Conservation (phyloP, 2,888 invertebrate species). For the Caradrina kadenii region DNA sequence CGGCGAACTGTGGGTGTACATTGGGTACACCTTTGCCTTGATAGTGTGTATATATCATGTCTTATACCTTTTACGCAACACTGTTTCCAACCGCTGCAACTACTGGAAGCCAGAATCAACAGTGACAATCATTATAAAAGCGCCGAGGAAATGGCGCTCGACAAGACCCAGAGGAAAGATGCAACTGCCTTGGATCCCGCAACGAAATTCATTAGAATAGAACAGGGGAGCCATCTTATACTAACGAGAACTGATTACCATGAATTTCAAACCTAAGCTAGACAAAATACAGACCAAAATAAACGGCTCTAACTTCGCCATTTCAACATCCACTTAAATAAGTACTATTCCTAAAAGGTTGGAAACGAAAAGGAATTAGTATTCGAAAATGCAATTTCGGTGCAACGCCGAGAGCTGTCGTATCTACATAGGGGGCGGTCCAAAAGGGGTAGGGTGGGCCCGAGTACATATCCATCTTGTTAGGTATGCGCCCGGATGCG, state of each 20-base stretch:
- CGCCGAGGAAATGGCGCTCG: background rate
- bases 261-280: background rate
- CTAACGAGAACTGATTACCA: background rate
- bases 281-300: constrained; percentile 10
- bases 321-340: constrained; percentile 62
- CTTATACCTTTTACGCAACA: background rate
- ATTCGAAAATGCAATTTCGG: constrained; percentile 89
- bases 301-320: constrained; percentile 37
- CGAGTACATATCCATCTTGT: constrained; percentile 90
- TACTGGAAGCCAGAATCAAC: no score
- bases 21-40: no score
- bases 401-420: constrained; percentile 80
- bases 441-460: constrained; percentile 80
- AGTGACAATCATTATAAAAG: background rate
- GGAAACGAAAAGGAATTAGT: constrained; percentile 84
- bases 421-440: constrained; percentile 82
- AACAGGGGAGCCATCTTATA: background rate
- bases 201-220: background rate
- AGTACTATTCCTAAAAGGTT: constrained; percentile 66
- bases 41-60: no score
- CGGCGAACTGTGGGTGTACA: no score
- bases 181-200: background rate
- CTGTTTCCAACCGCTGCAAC: background rate
- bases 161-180: background rate
- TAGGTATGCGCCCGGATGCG: constrained; percentile 90